These are phyloP conservation scores for Zeuzera pyrina DNA, from an alignment of 2,888 invertebrate genomes.

Conservation along the genomic window DNA sequence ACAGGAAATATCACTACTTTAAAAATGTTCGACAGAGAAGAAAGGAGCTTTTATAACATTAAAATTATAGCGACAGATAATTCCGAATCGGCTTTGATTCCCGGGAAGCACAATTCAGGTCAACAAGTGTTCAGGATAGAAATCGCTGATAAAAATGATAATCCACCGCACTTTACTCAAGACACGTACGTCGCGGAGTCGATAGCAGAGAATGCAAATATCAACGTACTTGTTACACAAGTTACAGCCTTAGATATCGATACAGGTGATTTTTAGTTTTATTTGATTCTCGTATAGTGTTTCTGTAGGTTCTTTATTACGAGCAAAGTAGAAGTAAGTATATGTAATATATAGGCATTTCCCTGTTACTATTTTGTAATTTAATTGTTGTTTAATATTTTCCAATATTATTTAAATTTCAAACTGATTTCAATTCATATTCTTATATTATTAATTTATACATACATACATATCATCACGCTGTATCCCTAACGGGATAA, in stretches of 20 bases:
- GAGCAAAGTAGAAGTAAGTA: too few species aligned
- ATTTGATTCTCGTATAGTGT: too few species aligned
- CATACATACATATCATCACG: too few species aligned
- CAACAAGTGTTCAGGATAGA: slow-evolving; percentile 90
- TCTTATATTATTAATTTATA: too few species aligned
- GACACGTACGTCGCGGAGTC: slow-evolving; percentile 80
- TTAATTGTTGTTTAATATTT: too few species aligned
- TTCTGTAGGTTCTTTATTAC: too few species aligned
- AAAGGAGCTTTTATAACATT: slow-evolving; percentile 87
- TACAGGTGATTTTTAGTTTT: slow-evolving; percentile 67
- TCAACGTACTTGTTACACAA: slow-evolving; percentile 86
- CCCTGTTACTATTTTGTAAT: too few species aligned
- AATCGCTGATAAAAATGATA: slow-evolving; percentile 97
- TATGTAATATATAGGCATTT: too few species aligned
- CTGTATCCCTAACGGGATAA: too few species aligned
- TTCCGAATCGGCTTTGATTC: slow-evolving; percentile 83
- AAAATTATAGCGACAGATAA: slow-evolving; percentile 94
- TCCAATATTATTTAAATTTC: too few species aligned
- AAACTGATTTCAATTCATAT: too few species aligned
- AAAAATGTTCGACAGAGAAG: slow-evolving; percentile 89
- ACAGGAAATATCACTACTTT: slow-evolving; percentile 92
- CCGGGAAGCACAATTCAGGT: slow-evolving; percentile 79
- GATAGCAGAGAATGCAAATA: slow-evolving; percentile 87
- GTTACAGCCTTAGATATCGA: slow-evolving; percentile 92
- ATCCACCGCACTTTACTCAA: slow-evolving; percentile 90